These are phyloP conservation scores for Erebia epiphron DNA, from an alignment of 2,888 invertebrate species.

Conservation along the genomic window DNA sequence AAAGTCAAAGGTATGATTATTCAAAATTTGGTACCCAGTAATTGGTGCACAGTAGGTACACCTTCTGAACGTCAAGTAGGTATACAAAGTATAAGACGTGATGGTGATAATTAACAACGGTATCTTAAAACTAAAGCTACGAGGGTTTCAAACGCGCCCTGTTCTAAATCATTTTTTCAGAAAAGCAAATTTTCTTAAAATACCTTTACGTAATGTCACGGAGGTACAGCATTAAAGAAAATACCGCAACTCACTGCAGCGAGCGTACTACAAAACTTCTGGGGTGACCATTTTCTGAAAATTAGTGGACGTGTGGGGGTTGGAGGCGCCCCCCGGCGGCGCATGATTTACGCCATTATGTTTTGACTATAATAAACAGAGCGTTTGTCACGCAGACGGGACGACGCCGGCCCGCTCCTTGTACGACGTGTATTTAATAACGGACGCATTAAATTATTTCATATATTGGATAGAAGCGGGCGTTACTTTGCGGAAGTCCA, in stretches of 20 bases:
- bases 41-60: too few species aligned
- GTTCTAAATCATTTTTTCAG: too few species aligned
- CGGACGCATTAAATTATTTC: slow-evolving; percentile 5
- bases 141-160: too few species aligned
- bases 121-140: too few species aligned
- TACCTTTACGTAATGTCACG: background rate
- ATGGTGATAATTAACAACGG: too few species aligned
- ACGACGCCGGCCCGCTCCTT: slow-evolving; percentile 52
- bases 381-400: slow-evolving; percentile 73
- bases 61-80: too few species aligned
- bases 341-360: slow-evolving; percentile 86
- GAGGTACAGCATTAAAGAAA: slow-evolving; percentile 43
- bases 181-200: too few species aligned
- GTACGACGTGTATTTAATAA: slow-evolving; percentile 24
- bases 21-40: too few species aligned
- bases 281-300: slow-evolving; percentile 74
- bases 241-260: slow-evolving; percentile 43
- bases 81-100: too few species aligned
- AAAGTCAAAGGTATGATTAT: too few species aligned
- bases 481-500: too few species aligned
- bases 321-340: slow-evolving; percentile 52
- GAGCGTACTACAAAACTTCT: slow-evolving; percentile 54
- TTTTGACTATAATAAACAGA: slow-evolving; percentile 85
- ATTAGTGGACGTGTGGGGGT: slow-evolving; percentile 70
- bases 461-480: too few species aligned